Conservation (phyloP, 2,797 vertebrate species). For the Arctocebus calabarensis region DNA sequence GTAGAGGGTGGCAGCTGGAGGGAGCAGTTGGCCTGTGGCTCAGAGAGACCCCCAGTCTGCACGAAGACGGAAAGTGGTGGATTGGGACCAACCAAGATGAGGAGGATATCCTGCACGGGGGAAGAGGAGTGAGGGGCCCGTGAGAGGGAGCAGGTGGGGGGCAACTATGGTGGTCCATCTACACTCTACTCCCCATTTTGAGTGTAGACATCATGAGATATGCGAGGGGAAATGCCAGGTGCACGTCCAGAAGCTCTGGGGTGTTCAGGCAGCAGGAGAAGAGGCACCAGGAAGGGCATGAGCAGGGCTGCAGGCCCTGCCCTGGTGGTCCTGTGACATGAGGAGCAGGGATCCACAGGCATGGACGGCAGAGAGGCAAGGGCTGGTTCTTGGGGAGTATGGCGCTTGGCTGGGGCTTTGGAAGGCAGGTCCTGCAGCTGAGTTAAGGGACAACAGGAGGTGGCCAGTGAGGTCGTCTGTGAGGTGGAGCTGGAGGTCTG, state of each 20-base stretch:
- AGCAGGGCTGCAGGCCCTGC: neutral
- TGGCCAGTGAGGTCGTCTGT: neutral
- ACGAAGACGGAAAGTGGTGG: neutral
- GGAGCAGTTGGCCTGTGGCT: no score
- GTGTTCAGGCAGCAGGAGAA: neutral
- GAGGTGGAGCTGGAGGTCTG: neutral
- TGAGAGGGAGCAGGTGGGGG: neutral
- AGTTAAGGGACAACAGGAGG: neutral
- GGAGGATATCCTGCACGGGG: neutral
- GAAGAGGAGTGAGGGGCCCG: no score
- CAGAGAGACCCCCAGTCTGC: neutral
- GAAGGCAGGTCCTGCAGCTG: neutral
- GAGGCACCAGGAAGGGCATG: neutral
- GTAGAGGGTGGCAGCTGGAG: neutral
- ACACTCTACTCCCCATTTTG: neutral
- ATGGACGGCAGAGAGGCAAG: accelerated
- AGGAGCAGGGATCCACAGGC: neutral
- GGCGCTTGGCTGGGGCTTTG: neutral
- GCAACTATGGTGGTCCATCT: neutral
- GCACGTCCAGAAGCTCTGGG: neutral
- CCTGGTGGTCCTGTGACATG: neutral
- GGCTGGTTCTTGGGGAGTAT: neutral
- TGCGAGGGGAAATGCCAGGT: neutral
- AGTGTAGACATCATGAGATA: neutral
- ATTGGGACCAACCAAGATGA: neutral